Conservation (phyloP, 2,113 vertebrate genomes). For the Pungitius pungitius region DNA sequence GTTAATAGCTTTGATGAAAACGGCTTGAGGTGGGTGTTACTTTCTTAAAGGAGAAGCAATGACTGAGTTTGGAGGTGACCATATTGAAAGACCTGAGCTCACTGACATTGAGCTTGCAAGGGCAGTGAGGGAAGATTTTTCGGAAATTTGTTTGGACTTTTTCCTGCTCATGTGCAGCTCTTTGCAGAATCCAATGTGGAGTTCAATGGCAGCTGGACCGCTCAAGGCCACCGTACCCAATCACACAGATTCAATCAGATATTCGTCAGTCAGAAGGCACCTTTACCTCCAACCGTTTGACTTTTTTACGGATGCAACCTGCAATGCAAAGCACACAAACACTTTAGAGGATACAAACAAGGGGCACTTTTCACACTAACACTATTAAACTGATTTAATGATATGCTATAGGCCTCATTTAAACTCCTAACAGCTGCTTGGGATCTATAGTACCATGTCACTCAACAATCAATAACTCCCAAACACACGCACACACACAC, state of each 20-base stretch:
- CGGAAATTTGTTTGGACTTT: neutral
- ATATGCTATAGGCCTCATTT: conserved; percentile 63
- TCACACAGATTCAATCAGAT: conserved; percentile 19
- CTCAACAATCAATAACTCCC: conserved; percentile 71
- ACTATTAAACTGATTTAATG: conserved; percentile 57
- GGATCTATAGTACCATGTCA: conserved; percentile 70
- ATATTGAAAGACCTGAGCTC: neutral
- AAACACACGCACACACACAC: conserved; percentile 35
- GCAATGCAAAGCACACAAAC: neutral
- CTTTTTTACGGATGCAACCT: neutral
- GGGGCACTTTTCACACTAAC: conserved; percentile 35
- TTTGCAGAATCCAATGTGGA: conserved; percentile 3
- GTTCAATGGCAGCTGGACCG: conserved; percentile 17
- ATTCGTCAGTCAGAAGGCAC: conserved; percentile 8
- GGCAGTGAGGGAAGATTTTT: neutral
- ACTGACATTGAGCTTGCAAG: neutral
- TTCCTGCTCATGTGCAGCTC: neutral
- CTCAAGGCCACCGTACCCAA: conserved; percentile 20
- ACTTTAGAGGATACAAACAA: conserved; percentile 9
- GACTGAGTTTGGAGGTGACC: neutral
- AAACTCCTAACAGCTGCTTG: conserved; percentile 73
- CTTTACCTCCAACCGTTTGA: conserved; percentile 23
- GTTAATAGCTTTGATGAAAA: neutral
- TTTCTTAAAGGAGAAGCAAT: neutral
- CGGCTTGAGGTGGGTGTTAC: neutral